phyloP scores from a whole-genome alignment of 2,797 vertebrate genomes.

The Acanthurus leucopareius region DNA sequence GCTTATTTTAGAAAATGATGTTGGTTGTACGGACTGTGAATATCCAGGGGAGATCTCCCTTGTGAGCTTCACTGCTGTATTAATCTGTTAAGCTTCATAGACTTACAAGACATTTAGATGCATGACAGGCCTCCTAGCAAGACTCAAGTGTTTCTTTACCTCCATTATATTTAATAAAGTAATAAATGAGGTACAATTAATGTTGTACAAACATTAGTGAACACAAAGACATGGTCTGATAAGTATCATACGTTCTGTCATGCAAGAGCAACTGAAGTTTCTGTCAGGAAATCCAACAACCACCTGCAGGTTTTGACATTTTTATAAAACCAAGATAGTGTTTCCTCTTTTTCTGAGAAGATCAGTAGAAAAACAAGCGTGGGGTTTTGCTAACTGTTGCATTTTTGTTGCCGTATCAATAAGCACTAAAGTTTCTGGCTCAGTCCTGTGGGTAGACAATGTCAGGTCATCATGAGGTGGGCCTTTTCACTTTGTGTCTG shows the following conservation, averaged over 20 bases:
- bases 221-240: neutral
- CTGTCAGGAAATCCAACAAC: conserved; percentile 13
- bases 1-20: neutral
- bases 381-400: conserved; percentile 33
- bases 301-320: conserved; percentile 14
- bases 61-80: neutral
- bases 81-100: neutral
- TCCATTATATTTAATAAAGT: neutral
- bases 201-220: conserved; percentile 1
- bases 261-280: neutral
- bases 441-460: conserved; percentile 25
- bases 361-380: conserved; percentile 5
- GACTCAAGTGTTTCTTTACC: conserved; percentile 6
- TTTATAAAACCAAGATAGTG: conserved; percentile 3
- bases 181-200: neutral
- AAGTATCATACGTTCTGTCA: neutral
- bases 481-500: conserved; percentile 35
- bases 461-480: conserved; percentile 34
- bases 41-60: neutral
- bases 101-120: conserved; percentile 3
- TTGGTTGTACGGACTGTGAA: neutral
- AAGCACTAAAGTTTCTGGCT: conserved; percentile 60
- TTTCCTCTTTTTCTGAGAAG: conserved; percentile 24
- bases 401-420: conserved; percentile 30
- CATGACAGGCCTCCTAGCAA: conserved; percentile 1